Base-by-base conservation (phyloP, 2,888 invertebrate genomes). In the Acanthosepion lycidas region DNA sequence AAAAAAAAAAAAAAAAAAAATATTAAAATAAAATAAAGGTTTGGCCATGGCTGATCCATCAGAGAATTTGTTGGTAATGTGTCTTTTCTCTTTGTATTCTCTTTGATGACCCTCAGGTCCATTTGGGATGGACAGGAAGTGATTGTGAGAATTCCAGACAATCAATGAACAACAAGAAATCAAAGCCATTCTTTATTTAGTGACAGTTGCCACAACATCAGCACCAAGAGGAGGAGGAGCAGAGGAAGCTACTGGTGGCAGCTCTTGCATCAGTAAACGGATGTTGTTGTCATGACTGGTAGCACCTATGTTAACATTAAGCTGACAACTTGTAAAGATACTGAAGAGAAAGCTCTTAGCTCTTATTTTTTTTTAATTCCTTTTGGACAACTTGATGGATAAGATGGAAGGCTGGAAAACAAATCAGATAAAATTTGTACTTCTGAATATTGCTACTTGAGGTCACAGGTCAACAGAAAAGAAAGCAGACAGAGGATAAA, bases 61-160 rank as follows among this genome's bases (percentile, higher is more conserved):
- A 78, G n/a, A 78, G 33, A 78, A n/a, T 78, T 78, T 5, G 59
- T 59, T 59, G 59, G 59, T 59, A 23, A 59, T 23, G 23, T 4
- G 59, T 59, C 59, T 59, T 59, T 78, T 15, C 33, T 78, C 78
- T 78, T 78, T 33, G n/a, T 78, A 9, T 78, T 78, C 78, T 78
- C 12, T 78, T 3, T 78, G 78, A n/a, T 33, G 78, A n/a, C n/a
- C 78, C n/a, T 78, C 1, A 12, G 78, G 78, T 33, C n/a, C n/a
- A 78, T 78, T n/a, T 78, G 78, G 78, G 78, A 78, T 78, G n/a
- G 78, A n/a, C 78, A 78, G 78, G 78, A 78, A 78, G n/a, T 78
- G 78, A 78, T 78, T 78, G n/a, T n/a, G 78, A 78, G n/a, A 78
- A 78, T n/a, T 78, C n/a, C 78, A 78, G 78, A 78, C 78, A 59